Conservation (phyloP, 2,113 vertebrate genomes). For the Erythrocebus patas region DNA sequence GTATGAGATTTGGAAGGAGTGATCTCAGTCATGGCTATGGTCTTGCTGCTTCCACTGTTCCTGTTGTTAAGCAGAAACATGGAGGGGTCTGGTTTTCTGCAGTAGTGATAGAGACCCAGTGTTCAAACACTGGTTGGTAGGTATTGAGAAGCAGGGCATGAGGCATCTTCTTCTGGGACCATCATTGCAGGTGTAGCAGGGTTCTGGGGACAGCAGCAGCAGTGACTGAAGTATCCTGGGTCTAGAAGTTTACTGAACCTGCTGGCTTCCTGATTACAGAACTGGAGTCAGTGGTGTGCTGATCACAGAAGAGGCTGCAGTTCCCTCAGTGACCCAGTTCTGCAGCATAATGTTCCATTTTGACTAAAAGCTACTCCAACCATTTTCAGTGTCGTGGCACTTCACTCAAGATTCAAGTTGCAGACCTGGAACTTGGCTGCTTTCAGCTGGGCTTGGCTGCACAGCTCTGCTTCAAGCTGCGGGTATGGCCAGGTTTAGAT, state of each 20-base stretch:
- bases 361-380: background rate
- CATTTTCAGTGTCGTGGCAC: background rate
- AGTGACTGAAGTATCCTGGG: background rate
- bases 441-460: background rate
- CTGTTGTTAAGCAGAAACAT: background rate
- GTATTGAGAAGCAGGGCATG: background rate
- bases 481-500: no score
- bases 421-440: background rate
- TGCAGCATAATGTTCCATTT: background rate
- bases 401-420: background rate
- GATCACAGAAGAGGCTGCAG: background rate
- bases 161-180: background rate
- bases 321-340: background rate
- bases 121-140: background rate
- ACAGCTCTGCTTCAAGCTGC: background rate
- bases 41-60: background rate
- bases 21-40: background rate
- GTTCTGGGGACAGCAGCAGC: background rate
- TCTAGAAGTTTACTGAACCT: background rate
- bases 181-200: background rate
- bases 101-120: background rate
- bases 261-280: background rate
- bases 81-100: background rate
- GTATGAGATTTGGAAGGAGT: background rate
- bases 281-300: background rate